Conservation (phyloP, 2,797 vertebrate species). For the Chromis chromis region DNA sequence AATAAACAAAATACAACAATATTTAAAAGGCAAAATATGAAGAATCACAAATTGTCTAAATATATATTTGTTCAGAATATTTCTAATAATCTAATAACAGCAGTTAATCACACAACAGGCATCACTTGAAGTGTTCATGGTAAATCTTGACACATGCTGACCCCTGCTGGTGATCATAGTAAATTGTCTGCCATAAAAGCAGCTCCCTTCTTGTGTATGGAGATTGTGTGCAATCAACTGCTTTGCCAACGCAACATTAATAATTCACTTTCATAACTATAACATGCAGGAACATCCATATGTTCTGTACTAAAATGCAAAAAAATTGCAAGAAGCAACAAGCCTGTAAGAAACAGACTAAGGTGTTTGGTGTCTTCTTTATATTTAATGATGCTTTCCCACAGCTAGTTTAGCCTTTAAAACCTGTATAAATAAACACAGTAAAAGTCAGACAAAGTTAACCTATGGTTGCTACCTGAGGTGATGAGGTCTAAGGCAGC, state of each 20-base stretch:
- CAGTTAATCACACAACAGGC: neutral
- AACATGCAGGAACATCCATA: neutral
- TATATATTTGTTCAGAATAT: neutral
- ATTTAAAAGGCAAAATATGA: neutral
- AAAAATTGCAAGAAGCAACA: neutral
- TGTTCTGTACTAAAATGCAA: neutral
- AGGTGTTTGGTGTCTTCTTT: neutral
- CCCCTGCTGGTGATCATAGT: constrained; percentile 68
- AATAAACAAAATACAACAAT: neutral
- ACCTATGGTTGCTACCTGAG: constrained; percentile 83
- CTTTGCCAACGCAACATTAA: neutral
- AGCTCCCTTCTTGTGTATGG: neutral
- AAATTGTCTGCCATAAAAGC: neutral
- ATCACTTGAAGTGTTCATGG: too few species aligned
- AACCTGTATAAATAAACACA: neutral
- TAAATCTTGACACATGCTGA: constrained; percentile 45
- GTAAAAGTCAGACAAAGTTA: constrained; percentile 3
- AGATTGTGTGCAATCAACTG: neutral
- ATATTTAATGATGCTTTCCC: neutral
- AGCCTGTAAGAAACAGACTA: neutral
- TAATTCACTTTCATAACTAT: neutral
- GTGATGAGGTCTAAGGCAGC: constrained; percentile 92
- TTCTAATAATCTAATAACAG: constrained; percentile 1
- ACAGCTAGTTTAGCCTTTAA: neutral
- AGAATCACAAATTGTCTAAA: neutral